Conservation (phyloP, 2,888 invertebrate genomes). For the Ectobius pallidus region DNA sequence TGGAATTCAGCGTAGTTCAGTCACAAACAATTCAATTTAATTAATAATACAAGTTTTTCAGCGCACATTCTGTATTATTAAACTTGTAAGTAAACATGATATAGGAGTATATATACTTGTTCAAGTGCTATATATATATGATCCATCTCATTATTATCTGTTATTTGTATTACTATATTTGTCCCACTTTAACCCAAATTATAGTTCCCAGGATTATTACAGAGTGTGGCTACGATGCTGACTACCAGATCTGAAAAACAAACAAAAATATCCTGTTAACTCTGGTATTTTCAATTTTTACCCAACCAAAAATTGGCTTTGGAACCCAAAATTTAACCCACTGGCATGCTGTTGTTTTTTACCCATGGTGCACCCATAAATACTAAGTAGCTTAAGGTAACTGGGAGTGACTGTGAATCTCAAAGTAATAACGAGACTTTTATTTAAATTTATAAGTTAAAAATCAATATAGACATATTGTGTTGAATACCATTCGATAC, state of each 20-base stretch:
- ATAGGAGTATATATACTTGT: background rate
- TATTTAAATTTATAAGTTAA: too few species aligned
- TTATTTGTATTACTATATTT: background rate
- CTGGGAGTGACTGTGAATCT: background rate
- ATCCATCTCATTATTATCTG: background rate
- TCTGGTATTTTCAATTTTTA: background rate
- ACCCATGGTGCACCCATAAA: background rate
- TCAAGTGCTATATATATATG: background rate
- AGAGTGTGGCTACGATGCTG: background rate
- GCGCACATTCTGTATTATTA: background rate
- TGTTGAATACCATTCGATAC: too few species aligned
- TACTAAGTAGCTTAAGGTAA: background rate
- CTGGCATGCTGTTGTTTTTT: background rate
- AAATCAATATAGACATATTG: too few species aligned
- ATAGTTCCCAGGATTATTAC: background rate
- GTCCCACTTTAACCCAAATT: background rate
- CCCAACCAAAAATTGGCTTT: background rate
- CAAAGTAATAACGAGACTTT: background rate
- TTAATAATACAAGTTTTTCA: background rate
- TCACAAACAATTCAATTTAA: background rate
- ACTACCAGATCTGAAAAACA: slow-evolving; percentile 5
- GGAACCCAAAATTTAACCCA: background rate
- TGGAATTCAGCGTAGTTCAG: background rate
- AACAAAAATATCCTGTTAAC: background rate
- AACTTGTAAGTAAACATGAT: background rate